Conservation (phyloP, 2,888 invertebrate genomes). For the Cryptocheilus praepositus region DNA sequence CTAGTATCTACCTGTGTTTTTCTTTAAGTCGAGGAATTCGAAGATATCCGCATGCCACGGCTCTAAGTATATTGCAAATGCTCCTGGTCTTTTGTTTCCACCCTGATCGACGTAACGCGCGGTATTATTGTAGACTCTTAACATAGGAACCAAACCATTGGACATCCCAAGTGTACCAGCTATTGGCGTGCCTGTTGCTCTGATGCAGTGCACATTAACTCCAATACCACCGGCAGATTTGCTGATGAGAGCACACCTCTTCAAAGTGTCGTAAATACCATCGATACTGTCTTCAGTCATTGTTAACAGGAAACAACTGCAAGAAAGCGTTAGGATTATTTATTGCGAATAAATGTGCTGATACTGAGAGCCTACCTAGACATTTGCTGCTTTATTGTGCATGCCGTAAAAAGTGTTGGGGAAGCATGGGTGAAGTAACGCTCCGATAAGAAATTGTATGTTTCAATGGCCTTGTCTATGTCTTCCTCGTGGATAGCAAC, state of each 20-base stretch:
- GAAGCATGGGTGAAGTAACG: constrained; percentile 98
- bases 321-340: constrained; percentile 31
- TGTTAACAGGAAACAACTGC: constrained; percentile 94
- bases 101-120: constrained; percentile 98
- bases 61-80: constrained; percentile 97
- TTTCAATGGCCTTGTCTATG: constrained; percentile 93
- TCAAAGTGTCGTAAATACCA: constrained; percentile 94
- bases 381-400: constrained; percentile 92
- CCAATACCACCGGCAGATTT: constrained; percentile 99
- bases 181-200: constrained; percentile 93
- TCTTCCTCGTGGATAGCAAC: constrained; percentile 97
- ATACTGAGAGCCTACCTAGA: constrained; percentile 79
- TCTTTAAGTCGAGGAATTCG: constrained; percentile 94
- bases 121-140: constrained; percentile 95
- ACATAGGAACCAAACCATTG: constrained; percentile 97
- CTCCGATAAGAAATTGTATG: constrained; percentile 96
- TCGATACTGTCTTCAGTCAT: constrained; percentile 97
- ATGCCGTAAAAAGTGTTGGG: constrained; percentile 97
- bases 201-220: constrained; percentile 95
- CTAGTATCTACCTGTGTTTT: constrained; percentile 89
- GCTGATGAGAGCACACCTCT: constrained; percentile 95
- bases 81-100: constrained; percentile 97
- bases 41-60: constrained; percentile 99
- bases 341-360: background rate
- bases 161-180: constrained; percentile 96